Conservation (phyloP, 2,888 invertebrate genomes). For the Lasioglossum oenotherae region DNA sequence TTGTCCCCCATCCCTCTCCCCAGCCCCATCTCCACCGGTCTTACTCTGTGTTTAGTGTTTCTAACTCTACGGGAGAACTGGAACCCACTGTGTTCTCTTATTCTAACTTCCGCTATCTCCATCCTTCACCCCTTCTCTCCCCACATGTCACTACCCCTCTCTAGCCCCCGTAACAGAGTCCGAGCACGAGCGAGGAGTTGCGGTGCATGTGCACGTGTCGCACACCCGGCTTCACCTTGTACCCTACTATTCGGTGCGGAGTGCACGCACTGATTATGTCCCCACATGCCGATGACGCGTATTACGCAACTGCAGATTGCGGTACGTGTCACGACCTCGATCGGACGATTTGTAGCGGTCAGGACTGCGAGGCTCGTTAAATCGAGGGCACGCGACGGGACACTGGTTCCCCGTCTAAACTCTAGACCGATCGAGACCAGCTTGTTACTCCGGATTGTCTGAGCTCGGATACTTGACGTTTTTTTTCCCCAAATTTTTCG, state of each 20-base stretch:
- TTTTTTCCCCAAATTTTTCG: neutral
- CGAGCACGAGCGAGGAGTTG: constrained; percentile 4
- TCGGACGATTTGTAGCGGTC: constrained; percentile 58
- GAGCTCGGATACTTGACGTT: neutral
- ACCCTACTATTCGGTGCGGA: constrained; percentile 51
- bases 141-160: neutral
- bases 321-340: constrained; percentile 63
- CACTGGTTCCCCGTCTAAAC: neutral
- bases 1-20: too few species aligned
- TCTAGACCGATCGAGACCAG: neutral
- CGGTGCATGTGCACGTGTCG: constrained; percentile 49
- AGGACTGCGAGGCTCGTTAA: constrained; percentile 43
- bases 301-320: constrained; percentile 69
- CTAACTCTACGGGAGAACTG: constrained; percentile 4
- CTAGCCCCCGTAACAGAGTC: neutral
- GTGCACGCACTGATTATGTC: constrained; percentile 66
- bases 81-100: neutral
- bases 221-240: constrained; percentile 41
- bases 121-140: neutral
- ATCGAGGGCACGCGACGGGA: constrained; percentile 34
- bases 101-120: neutral
- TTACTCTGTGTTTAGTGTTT: constrained; percentile 32
- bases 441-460: neutral
- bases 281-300: constrained; percentile 64
- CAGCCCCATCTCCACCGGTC: neutral